Conservation (phyloP, 2,113 vertebrate genomes). For the Symphodus melops region DNA sequence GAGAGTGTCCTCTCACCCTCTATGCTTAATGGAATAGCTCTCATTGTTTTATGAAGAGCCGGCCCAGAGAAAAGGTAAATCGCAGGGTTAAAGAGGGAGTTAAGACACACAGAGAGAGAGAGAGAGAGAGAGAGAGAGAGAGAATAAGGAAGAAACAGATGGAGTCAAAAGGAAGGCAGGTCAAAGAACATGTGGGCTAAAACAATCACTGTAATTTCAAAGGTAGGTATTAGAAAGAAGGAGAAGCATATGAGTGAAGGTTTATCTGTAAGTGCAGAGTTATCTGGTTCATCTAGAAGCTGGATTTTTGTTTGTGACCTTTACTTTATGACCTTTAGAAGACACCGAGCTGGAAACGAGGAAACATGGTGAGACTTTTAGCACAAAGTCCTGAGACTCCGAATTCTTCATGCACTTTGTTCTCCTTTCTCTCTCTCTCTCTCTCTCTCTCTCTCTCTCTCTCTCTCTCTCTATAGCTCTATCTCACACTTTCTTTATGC, state of each 20-base stretch:
- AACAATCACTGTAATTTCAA: constrained; percentile 49
- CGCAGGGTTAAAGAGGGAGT: constrained; percentile 62
- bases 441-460: constrained; percentile 36
- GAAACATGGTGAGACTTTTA: constrained; percentile 52
- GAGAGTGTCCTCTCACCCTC: constrained; percentile 74
- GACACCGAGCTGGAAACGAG: constrained; percentile 51
- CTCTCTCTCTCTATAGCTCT: constrained; percentile 28
- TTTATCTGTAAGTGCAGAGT: constrained; percentile 46
- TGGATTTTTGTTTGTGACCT: constrained; percentile 80
- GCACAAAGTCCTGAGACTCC: constrained; percentile 39
- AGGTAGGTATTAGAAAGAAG: constrained; percentile 38
- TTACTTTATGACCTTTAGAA: constrained; percentile 80
- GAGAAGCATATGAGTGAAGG: constrained; percentile 33
- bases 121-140: constrained; percentile 13
- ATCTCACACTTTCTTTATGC: constrained; percentile 28
- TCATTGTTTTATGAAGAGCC: constrained; percentile 77
- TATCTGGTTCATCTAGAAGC: constrained; percentile 67
- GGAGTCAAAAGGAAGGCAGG: constrained; percentile 36
- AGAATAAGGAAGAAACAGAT: constrained; percentile 34
- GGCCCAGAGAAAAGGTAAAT: constrained; percentile 63
- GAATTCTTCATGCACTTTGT: constrained; percentile 54
- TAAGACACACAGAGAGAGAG: too few species aligned
- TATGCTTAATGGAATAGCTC: constrained; percentile 73
- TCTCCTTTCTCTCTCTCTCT: constrained; percentile 51
- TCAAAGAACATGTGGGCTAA: constrained; percentile 20